These are phyloP conservation scores for Lepidonotus clava DNA, from an alignment of 2,888 invertebrate species.

Conservation along the genomic window DNA sequence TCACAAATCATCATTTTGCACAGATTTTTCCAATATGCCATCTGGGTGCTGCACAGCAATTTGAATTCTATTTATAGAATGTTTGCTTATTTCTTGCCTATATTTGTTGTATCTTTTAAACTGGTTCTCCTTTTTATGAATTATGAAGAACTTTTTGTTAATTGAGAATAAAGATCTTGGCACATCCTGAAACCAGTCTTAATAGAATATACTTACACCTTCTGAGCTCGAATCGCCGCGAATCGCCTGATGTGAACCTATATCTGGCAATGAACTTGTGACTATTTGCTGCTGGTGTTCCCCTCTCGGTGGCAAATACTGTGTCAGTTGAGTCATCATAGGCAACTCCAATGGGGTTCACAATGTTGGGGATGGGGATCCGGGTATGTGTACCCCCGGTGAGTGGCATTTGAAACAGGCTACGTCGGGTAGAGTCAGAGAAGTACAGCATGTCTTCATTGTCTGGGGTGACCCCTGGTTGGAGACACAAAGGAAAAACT, in stretches of 20 bases:
- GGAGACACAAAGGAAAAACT: not conserved
- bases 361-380: not conserved
- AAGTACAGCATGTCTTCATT: not conserved
- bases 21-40: too few species aligned
- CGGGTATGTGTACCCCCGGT: not conserved
- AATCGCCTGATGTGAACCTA: not conserved
- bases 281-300: not conserved
- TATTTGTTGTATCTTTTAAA: not conserved
- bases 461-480: not conserved
- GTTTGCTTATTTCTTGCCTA: not conserved
- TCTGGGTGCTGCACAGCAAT: too few species aligned
- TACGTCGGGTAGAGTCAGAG: not conserved
- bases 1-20: too few species aligned
- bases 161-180: not conserved
- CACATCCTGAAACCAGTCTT: not conserved
- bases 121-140: not conserved
- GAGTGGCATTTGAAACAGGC: not conserved
- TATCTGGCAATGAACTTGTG: not conserved
- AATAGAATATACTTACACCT: not conserved
- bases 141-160: not conserved
- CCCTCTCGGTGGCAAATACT: not conserved
- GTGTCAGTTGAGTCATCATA: not conserved
- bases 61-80: too few species aligned
- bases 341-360: not conserved
- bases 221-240: too few species aligned